These are phyloP conservation scores for Manis pentadactyla DNA, from an alignment of 2,797 vertebrate genomes.

Conservation along the genomic window DNA sequence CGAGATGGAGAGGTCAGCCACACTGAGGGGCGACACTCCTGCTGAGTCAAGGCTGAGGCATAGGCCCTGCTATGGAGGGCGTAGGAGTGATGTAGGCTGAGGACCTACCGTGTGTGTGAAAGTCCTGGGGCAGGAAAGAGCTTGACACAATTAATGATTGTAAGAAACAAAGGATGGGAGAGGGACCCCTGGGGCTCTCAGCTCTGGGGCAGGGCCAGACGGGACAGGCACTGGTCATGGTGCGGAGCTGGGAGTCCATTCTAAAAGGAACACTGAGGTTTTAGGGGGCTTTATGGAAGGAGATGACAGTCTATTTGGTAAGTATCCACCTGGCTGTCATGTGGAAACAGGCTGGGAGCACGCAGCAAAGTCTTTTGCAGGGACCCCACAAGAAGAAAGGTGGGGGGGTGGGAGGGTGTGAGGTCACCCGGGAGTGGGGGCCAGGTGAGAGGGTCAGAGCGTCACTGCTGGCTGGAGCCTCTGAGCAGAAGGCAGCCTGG, in stretches of 20 bases:
- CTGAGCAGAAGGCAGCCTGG: background rate
- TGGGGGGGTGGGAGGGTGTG: fast-evolving
- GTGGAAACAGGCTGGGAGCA: too few relatives aligned
- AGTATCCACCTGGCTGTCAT: fast-evolving
- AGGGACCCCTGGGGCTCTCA: background rate
- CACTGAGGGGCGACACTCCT: too few relatives aligned
- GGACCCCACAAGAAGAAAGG: background rate
- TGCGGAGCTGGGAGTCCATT: background rate
- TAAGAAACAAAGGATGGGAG: background rate
- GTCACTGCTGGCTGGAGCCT: background rate
- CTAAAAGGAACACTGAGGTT: background rate
- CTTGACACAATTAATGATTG: fast-evolving
- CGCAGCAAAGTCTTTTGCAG: background rate
- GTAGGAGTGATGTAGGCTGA: background rate
- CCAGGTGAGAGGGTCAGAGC: fast-evolving
- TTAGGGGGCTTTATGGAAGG: background rate
- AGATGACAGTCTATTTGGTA: background rate
- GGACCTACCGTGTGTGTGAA: background rate
- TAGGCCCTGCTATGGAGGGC: too few relatives aligned
- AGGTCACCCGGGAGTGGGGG: fast-evolving
- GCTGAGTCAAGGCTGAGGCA: fast-evolving
- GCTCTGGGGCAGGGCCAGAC: background rate
- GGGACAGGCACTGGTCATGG: fast-evolving
- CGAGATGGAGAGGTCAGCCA: background rate
- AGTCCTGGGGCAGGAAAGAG: background rate